These are phyloP conservation scores for Aurelia aurita complex sp. Pacific DNA, from an alignment of 30 jellyfish, hydroid and myxozoan genomes.

Conservation along the genomic window DNA sequence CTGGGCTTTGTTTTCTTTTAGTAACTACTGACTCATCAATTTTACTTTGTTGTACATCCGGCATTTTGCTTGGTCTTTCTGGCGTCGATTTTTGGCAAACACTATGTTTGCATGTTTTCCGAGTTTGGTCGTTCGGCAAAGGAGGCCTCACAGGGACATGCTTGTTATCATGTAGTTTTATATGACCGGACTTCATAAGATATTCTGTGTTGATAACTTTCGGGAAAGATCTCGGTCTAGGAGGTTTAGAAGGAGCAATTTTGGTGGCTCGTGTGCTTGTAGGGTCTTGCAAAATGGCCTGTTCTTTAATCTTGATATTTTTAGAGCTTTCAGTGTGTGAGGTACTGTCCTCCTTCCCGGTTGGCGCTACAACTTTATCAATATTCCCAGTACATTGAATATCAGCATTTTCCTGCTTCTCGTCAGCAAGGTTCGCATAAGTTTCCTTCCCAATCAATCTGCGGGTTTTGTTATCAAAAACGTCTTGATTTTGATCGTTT, in stretches of 20 bases:
- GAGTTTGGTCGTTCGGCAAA: background rate
- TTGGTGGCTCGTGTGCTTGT: too few relatives aligned
- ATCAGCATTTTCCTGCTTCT: too few relatives aligned
- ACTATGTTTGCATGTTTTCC: background rate
- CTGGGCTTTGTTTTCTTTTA: slow-evolving; percentile 37
- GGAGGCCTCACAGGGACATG: slow-evolving; percentile 36
- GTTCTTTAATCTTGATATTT: too few relatives aligned
- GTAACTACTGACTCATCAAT: background rate
- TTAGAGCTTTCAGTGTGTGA: too few relatives aligned
- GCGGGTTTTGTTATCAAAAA: too few relatives aligned
- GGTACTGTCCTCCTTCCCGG: too few relatives aligned
- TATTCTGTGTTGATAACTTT: slow-evolving; percentile 23
- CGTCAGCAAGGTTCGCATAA: too few relatives aligned
- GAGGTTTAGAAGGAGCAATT: slow-evolving; percentile 31
- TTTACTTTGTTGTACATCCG: background rate
- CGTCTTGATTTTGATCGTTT: too few relatives aligned
- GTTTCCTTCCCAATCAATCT: too few relatives aligned
- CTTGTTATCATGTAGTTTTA: background rate
- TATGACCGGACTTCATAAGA: background rate
- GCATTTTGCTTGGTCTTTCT: background rate
- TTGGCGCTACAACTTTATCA: too few relatives aligned
- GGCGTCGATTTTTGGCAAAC: background rate
- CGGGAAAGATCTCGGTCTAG: slow-evolving; percentile 44
- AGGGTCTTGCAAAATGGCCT: too few relatives aligned
- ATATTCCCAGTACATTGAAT: too few relatives aligned